phyloP scores from a whole-genome alignment of 23 tunicate species.

The Ciona savignyi region DNA sequence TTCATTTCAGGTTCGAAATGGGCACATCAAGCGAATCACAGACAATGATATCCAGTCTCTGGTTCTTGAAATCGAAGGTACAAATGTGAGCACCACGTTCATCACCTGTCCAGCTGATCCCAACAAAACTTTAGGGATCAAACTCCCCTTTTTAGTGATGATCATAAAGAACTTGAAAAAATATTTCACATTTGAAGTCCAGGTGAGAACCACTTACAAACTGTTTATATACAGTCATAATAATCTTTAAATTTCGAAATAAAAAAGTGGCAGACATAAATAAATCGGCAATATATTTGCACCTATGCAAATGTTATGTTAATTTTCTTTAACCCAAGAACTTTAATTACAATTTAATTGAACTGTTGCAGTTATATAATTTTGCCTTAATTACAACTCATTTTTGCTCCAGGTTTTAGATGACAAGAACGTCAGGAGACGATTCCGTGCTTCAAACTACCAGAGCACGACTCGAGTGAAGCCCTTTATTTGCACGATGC shows the following conservation, averaged over 20 bases:
- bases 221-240: background rate
- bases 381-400: background rate
- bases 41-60: conserved; percentile 99
- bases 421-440: conserved; percentile 97
- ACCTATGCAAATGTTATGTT: background rate
- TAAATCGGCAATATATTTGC: too few species aligned
- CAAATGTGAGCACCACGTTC: conserved; percentile 98
- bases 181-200: conserved; percentile 99
- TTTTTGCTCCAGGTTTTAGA: conserved; percentile 63
- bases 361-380: background rate
- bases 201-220: conserved; percentile 39
- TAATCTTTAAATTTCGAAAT: background rate
- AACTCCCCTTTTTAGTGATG: conserved; percentile 98
- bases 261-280: too few species aligned
- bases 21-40: conserved; percentile 99
- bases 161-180: conserved; percentile 99
- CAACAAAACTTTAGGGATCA: conserved; percentile 97
- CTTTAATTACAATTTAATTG: too few species aligned
- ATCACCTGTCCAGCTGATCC: conserved; percentile 99
- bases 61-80: conserved; percentile 99
- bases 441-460: conserved; percentile 98
- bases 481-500: conserved; percentile 99
- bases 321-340: background rate
- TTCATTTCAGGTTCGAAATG: conserved; percentile 79
- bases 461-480: conserved; percentile 98